Evolutionary conservation across 1,140 invertebrate genomes (phyloP), one percentile per base, ranked within the genome.

Genomic region (Drosophila bocki): DNA sequence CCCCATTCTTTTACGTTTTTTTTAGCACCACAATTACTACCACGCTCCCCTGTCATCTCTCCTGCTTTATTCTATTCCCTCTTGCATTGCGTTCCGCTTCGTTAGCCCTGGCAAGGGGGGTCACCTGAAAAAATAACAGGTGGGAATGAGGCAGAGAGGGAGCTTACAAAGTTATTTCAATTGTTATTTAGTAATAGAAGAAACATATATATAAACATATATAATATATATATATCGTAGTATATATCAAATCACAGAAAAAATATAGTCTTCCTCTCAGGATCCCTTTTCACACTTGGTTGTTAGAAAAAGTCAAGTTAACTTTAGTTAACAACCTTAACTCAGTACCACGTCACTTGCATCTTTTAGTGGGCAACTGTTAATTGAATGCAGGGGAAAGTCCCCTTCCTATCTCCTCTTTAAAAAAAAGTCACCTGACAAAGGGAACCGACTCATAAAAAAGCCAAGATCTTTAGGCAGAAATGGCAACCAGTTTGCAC

Each of bases 71-170:
- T 51, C 62, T 59, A 47, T 63, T 42, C 59, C 57, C 75, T 41
- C 42, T 76, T 50, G 72, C 50, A 67, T 67, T 69, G 57, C 53
- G 79, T 86, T 86, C 65, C 83, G 76, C 82, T 77, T 87, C 60
- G 82, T 53, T 86, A 53, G 50, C 60, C 64, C 17, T 48, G 67
- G 42, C 62, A 65, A 67, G 64, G 44, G 67, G 68, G 69, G 51
- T 71, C 65, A 57, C 35, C 44, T 29, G 51, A 41, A 29, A 17
- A 22, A 50, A 50, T 50, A 53, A 37, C 51, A 26, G 65, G 44
- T 71, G 51, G 65, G 33, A 68, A 37, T 47, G 48, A 15, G 13
- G 11, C 51, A 42, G 29, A 42, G 53, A 41, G 64, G 64, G 32
- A 71, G 68, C 68, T 71, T 58, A 22, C 29, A 29, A 47, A 41